These are phyloP conservation scores for Temnopleurus reevesii DNA, from an alignment of 53 echinoderm and acorn worm genomes.

Conservation along the genomic window DNA sequence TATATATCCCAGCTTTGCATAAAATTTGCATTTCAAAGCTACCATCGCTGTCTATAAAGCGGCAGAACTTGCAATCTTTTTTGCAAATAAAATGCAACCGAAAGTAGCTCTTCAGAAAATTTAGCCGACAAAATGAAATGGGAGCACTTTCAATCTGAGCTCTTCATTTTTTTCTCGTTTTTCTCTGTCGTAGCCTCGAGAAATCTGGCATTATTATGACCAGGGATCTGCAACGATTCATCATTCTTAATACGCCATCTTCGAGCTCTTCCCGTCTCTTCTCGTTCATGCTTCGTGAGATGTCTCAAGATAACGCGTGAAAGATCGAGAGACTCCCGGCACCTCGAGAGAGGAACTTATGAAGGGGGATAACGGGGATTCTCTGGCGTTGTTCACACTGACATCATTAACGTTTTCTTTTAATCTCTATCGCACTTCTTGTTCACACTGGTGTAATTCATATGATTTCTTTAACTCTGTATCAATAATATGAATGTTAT, in stretches of 20 bases:
- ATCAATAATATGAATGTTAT: too few relatives aligned
- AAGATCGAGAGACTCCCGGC: constrained; percentile 16
- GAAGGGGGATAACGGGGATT: background rate
- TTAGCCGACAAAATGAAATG: background rate
- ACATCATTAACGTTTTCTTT: too few relatives aligned
- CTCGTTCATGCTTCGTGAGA: background rate
- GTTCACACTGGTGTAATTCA: too few relatives aligned
- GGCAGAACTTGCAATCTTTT: too few relatives aligned
- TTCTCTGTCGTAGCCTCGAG: background rate
- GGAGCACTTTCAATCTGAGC: constrained; percentile 5
- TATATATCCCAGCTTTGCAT: constrained; percentile 5
- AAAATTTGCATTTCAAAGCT: background rate
- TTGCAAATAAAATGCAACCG: background rate
- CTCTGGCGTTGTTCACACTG: background rate
- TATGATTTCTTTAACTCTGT: too few relatives aligned
- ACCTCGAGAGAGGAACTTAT: background rate
- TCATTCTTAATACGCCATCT: constrained; percentile 12
- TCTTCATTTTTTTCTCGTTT: too few relatives aligned
- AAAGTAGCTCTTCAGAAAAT: background rate
- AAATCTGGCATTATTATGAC: constrained; percentile 19
- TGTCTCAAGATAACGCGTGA: constrained; percentile 1
- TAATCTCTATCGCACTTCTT: too few relatives aligned
- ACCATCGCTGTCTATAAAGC: background rate
- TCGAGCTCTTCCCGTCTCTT: background rate
- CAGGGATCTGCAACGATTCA: constrained; percentile 13